These are phyloP conservation scores for Dryococelus australis DNA, from an alignment of 2,888 invertebrate genomes.

Conservation along the genomic window DNA sequence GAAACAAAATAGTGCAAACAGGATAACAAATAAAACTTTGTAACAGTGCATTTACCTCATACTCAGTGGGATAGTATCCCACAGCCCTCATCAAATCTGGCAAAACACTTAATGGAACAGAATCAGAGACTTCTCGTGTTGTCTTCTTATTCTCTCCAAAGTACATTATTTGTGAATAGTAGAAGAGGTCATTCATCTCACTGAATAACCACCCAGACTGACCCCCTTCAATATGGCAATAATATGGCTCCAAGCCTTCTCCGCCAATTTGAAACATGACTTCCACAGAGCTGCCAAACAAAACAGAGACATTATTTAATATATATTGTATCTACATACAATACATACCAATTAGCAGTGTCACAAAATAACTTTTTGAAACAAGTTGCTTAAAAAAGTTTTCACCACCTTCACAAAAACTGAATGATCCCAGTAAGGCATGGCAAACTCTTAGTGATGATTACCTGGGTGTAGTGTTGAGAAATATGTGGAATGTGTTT, in stretches of 20 bases:
- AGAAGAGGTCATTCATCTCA: constrained; percentile 78
- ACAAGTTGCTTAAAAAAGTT: no score
- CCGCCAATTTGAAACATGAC: constrained; percentile 62
- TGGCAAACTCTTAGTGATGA: no score
- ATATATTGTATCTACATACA: no score
- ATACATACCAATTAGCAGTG: no score
- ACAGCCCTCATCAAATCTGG: constrained; percentile 77
- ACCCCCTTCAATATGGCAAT: constrained; percentile 74
- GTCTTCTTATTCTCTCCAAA: constrained; percentile 73
- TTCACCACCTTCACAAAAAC: no score
- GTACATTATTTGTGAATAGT: constrained; percentile 77
- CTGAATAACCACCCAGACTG: constrained; percentile 73
- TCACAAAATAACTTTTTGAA: no score
- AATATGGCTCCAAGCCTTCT: constrained; percentile 70
- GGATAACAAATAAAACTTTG: no score
- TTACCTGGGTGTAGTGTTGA: no score
- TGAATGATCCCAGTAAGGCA: no score
- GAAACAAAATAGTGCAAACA: no score
- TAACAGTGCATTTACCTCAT: constrained; percentile 62
- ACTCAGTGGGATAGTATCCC: constrained; percentile 78
- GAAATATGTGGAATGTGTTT: no score
- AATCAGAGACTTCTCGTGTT: constrained; percentile 66
- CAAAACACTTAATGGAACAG: constrained; percentile 70
- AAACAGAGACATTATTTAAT: constrained; percentile 12
- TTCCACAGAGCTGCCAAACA: constrained; percentile 61